Evolutionary conservation across 2,888 invertebrate species (phyloP).

Genomic region (Drosophila algonquin): DNA sequence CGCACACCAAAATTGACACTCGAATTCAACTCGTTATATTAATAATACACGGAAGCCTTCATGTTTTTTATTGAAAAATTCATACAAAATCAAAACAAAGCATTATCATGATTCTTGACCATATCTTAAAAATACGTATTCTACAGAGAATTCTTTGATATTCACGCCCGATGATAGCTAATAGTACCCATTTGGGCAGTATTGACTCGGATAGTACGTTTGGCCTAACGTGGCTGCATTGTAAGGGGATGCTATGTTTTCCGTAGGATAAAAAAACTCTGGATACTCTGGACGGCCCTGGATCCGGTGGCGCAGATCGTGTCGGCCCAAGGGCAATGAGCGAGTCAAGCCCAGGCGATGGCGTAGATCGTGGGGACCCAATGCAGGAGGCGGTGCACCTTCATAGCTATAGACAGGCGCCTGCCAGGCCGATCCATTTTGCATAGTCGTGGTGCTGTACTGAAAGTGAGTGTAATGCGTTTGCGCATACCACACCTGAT

Average conservation of each 20-base stretch:
- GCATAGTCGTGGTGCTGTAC: conserved; percentile 2
- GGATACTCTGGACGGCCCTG: not conserved
- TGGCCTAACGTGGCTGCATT: conserved; percentile 4
- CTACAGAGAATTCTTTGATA: not conserved
- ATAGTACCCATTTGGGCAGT: conserved; percentile 5
- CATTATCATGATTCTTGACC: not conserved
- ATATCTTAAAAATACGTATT: not conserved
- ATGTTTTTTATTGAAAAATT: not conserved
- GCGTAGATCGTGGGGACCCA: conserved; percentile 12
- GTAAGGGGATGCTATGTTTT: not conserved
- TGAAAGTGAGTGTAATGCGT: conserved; percentile 3
- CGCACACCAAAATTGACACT: not conserved
- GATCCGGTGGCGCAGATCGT: conserved; percentile 23
- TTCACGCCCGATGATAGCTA: not conserved
- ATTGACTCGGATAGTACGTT: not conserved
- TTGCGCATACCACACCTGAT: not conserved
- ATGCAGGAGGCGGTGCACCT: not conserved
- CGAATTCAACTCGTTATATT: not conserved
- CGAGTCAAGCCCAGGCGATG: conserved; percentile 12
- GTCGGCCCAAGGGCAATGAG: not conserved
- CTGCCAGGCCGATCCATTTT: not conserved
- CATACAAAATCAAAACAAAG: not conserved
- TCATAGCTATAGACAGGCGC: not conserved
- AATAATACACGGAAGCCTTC: not conserved
- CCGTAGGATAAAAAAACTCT: not conserved